Conservation (phyloP, 2,888 invertebrate species). For the Ochropacha duplaris region DNA sequence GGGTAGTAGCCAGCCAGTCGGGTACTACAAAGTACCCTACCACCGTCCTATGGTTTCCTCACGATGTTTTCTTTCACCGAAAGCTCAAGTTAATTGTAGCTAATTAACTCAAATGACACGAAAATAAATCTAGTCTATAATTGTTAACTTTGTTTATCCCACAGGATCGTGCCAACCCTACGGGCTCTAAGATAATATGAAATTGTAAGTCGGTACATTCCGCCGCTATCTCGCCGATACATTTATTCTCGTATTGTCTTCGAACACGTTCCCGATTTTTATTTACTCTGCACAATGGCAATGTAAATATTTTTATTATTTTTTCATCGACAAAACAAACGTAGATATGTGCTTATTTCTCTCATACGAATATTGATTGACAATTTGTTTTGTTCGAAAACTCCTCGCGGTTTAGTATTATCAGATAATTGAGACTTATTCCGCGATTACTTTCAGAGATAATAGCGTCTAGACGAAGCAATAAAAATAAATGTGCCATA, state of each 20-base stretch:
- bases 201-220: neutral
- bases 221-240: neutral
- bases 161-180: neutral
- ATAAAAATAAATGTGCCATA: neutral
- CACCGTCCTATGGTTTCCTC: no score
- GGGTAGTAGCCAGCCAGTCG: no score
- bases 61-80: no score
- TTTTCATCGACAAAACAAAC: neutral
- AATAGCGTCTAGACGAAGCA: neutral
- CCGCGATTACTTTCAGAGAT: neutral
- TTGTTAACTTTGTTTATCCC: neutral
- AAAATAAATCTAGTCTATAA: no score
- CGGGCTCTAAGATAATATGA: neutral
- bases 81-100: no score
- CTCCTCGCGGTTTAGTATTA: neutral
- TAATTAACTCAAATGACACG: no score
- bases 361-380: no score
- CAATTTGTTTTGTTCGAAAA: no score
- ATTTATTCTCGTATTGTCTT: neutral
- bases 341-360: no score
- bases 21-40: no score
- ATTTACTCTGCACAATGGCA: neutral
- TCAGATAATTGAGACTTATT: neutral
- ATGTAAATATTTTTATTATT: constrained; percentile 6
- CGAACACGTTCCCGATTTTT: neutral